phyloP scores from a whole-genome alignment of 1,140 invertebrate species.

The Pseudoatta argentina region DNA sequence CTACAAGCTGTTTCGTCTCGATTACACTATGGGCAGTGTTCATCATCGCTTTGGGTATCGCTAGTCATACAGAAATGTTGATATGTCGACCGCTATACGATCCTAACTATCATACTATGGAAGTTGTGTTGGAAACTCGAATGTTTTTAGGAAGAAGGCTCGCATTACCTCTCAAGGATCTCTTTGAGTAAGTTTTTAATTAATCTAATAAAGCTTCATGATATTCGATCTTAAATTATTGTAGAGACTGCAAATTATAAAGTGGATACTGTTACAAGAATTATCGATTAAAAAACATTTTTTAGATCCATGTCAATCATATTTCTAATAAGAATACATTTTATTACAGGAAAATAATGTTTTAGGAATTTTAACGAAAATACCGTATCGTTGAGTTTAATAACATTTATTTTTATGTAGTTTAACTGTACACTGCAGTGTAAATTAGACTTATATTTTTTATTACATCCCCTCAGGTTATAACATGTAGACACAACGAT shows the following conservation, averaged over 20 bases:
- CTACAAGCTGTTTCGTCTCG: slow-evolving; percentile 81
- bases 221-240: background rate
- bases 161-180: slow-evolving; percentile 79
- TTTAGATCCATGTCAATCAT: slow-evolving; percentile 14
- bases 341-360: slow-evolving; percentile 1
- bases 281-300: background rate
- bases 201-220: slow-evolving; percentile 31
- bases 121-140: slow-evolving; percentile 81
- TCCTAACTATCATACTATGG: slow-evolving; percentile 81
- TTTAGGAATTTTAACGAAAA: background rate
- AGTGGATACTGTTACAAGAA: background rate
- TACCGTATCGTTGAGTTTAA: background rate
- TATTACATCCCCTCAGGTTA: slow-evolving; percentile 13
- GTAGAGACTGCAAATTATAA: background rate
- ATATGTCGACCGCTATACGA: slow-evolving; percentile 83
- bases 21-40: slow-evolving; percentile 81
- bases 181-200: slow-evolving; percentile 78
- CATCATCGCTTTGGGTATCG: slow-evolving; percentile 76
- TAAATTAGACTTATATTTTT: slow-evolving; percentile 26
- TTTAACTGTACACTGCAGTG: background rate
- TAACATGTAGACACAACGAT: background rate
- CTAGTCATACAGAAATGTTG: slow-evolving; percentile 82
- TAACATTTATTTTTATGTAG: background rate
- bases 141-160: slow-evolving; percentile 80
- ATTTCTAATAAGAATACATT: background rate